These are phyloP conservation scores for Hydrozoanthus tunicans DNA, from an alignment of 64 coral and sea anemone genomes.

Conservation along the genomic window DNA sequence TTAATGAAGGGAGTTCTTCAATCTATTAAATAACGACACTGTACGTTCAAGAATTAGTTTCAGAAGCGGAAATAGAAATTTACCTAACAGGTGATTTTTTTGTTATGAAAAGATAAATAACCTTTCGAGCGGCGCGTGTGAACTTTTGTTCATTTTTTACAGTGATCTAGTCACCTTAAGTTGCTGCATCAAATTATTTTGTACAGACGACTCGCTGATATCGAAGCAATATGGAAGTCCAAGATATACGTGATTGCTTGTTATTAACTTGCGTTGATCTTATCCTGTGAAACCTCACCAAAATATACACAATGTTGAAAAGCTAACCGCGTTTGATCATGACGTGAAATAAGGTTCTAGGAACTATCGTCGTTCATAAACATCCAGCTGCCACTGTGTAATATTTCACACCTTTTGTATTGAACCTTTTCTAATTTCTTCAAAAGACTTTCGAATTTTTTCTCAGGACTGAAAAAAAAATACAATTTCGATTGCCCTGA, in stretches of 20 bases:
- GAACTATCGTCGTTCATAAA: not conserved
- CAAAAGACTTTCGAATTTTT: not conserved
- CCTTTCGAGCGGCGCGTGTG: not conserved
- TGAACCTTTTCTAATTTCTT: constrained; percentile 14
- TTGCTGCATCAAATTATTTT: too few species aligned
- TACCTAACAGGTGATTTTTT: constrained; percentile 37
- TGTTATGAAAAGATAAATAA: constrained; percentile 47
- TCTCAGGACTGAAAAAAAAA: not conserved
- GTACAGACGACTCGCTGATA: not conserved
- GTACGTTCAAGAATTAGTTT: constrained; percentile 50
- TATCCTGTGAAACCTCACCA: not conserved
- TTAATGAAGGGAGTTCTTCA: constrained; percentile 40
- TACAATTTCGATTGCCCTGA: not conserved
- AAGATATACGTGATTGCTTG: not conserved
- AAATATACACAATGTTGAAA: constrained; percentile 35
- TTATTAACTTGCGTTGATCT: constrained; percentile 11
- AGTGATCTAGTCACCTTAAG: not conserved
- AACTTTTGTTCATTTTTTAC: constrained; percentile 18
- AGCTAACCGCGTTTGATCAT: not conserved
- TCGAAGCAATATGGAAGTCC: not conserved
- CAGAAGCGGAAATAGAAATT: constrained; percentile 53
- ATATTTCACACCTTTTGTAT: constrained; percentile 22
- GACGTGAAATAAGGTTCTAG: not conserved
- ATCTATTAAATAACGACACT: constrained; percentile 54
- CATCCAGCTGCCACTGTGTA: not conserved